Base-by-base conservation (phyloP, 2,888 invertebrate genomes). In the Tiphia femorata region DNA sequence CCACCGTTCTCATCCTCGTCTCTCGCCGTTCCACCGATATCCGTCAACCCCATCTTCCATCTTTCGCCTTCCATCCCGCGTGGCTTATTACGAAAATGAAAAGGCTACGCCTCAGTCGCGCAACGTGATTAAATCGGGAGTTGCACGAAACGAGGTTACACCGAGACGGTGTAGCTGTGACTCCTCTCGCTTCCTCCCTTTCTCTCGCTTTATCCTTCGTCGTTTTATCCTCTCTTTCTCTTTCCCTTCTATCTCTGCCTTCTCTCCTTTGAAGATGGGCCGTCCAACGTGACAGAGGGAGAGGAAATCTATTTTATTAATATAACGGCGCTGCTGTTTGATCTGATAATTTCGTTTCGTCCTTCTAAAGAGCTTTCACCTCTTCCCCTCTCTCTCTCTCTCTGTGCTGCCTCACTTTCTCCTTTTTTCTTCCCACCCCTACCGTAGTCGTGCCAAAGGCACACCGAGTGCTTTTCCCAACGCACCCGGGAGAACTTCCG, bases 281-380 rank as follows among this genome's bases (percentile, higher is more conserved):
- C 37, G 37, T 35, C 54, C 41, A n/a, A 23, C 44, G 38, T 42
- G 64, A 67, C 57, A 40, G 49, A 41, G 41, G 55, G 37, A 51
- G 33, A 35, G 64, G 40, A 75, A 77, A 77, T 77, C 69, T 72
- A 76, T 78, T 79, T 78, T 75, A 77, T 77, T 76, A 79, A 79
- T 79, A 78, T 76, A 76, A 73, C 70, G 70, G 64, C 64, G 62
- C 65, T 62, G 58, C 72, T 75, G 75, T 79, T 78, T 78, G 77
- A 78, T 78, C 77, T 70, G 71, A 72, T 78, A 78, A 79, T 77
- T 76, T 65, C 62, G 67, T 79, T 76, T 74, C 57, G 62, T 33
- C 58, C 55, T 59, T 57, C 62, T 67, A 64, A 66, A 69, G 67
- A 64, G 67, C 62, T 43, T 51, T 42, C 52, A 33, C 35, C 41